Percentiles rank a stretch among this genome's conserved stretches.
Conservation (phyloP, 2,888 invertebrate species). For the Drosophila lutescens region DNA sequence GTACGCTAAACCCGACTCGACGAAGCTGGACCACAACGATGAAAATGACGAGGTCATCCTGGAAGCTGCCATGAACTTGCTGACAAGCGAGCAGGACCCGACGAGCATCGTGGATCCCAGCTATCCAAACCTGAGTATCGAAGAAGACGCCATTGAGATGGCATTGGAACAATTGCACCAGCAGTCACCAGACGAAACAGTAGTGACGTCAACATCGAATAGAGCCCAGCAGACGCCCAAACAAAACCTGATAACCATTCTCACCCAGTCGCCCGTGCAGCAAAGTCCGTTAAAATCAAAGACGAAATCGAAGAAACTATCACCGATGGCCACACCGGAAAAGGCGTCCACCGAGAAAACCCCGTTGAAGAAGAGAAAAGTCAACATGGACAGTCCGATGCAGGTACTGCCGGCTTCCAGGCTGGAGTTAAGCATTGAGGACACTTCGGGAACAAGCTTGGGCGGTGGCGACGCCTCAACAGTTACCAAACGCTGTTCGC, state of each 20-base stretch:
- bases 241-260: slow-evolving; percentile 40
- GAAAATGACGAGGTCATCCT: slow-evolving; percentile 42
- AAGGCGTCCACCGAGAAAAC: slow-evolving; percentile 17
- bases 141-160: slow-evolving; percentile 53
- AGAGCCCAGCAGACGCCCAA: slow-evolving; percentile 32
- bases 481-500: slow-evolving; percentile 71
- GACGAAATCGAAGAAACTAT: neutral
- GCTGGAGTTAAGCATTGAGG: slow-evolving; percentile 50
- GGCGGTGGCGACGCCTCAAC: slow-evolving; percentile 27
- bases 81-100: slow-evolving; percentile 11
- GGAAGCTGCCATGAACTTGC: slow-evolving; percentile 30
- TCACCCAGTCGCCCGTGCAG: slow-evolving; percentile 44
- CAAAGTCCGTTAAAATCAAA: slow-evolving; percentile 10
- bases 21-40: slow-evolving; percentile 57
- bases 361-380: slow-evolving; percentile 44
- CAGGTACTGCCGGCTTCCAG: neutral
- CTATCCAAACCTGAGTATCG: slow-evolving; percentile 39
- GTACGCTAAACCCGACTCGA: slow-evolving; percentile 65
- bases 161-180: slow-evolving; percentile 54
- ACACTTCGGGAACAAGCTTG: slow-evolving; percentile 38
- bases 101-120: neutral
- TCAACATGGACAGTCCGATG: slow-evolving; percentile 21
- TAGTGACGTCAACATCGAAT: slow-evolving; percentile 63
- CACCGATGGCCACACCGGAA: slow-evolving; percentile 11
- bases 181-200: slow-evolving; percentile 53